Percentiles rank a stretch among this genome's conserved stretches.
phyloP scores from a whole-genome alignment of 2,113 vertebrate genomes.

The Chauna torquata region DNA sequence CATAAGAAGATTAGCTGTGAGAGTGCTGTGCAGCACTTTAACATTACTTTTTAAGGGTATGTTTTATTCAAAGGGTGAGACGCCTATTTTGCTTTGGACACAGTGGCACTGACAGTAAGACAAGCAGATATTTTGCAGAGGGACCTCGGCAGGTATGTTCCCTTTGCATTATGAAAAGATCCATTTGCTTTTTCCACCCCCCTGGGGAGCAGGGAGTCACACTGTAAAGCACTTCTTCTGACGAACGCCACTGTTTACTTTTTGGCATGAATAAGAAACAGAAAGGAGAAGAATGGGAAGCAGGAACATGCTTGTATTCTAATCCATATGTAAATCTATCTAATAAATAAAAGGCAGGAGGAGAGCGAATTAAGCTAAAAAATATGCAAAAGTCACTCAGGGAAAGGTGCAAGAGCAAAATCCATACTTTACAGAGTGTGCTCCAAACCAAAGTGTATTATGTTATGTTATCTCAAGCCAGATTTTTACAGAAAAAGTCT shows the following conservation, averaged over 20 bases:
- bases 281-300: background rate
- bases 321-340: background rate
- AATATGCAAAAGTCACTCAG: background rate
- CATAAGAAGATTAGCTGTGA: conserved; percentile 50
- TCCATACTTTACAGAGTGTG: background rate
- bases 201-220: background rate
- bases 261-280: background rate
- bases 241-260: background rate
- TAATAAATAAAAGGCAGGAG: background rate
- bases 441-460: background rate
- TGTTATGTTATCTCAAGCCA: background rate
- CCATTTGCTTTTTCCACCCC: background rate
- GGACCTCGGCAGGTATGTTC: background rate
- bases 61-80: conserved; percentile 46
- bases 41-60: conserved; percentile 74
- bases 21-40: conserved; percentile 8
- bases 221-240: background rate
- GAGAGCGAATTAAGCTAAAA: background rate
- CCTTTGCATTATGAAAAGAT: background rate
- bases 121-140: conserved; percentile 5
- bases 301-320: background rate
- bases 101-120: conserved; percentile 28
- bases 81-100: conserved; percentile 46
- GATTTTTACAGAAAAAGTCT: background rate
- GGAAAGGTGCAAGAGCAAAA: background rate